Evolutionary conservation across 1,140 invertebrate species (phyloP).

Genomic region (Cheumatopsyche charites): DNA sequence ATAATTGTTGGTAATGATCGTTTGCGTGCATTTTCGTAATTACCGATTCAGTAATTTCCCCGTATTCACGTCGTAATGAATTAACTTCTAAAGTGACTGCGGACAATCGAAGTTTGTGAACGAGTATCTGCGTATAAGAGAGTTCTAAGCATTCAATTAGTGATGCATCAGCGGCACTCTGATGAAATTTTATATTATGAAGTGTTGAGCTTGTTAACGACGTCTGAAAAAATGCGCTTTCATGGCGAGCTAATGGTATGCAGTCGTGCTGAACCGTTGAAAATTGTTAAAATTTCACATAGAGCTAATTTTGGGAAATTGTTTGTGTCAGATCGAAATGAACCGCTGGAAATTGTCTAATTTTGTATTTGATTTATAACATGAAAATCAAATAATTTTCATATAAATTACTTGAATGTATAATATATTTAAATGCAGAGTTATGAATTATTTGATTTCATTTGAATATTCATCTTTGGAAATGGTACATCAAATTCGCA

Average conservation of each 20-base stretch:
- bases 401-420: no score
- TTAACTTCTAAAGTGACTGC: constrained; percentile 6
- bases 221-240: constrained; percentile 5
- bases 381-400: no score
- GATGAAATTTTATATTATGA: constrained; percentile 35
- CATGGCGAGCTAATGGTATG: neutral
- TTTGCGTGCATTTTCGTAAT: neutral
- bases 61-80: constrained; percentile 13
- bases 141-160: constrained; percentile 26
- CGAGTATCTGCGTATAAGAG: neutral
- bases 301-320: no score
- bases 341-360: no score
- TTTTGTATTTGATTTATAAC: no score
- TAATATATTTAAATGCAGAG: no score
- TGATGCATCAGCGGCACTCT: constrained; percentile 29
- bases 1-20: neutral
- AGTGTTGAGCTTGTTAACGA: constrained; percentile 34
- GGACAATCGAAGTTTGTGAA: neutral
- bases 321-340: no score
- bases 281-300: neutral
- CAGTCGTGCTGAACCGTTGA: constrained; percentile 4
- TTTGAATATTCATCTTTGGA: no score
- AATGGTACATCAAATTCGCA: no score
- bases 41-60: constrained; percentile 11
- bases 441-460: no score